phyloP scores from a whole-genome alignment of 2,888 invertebrate genomes.

The Oasisia sp. region DNA sequence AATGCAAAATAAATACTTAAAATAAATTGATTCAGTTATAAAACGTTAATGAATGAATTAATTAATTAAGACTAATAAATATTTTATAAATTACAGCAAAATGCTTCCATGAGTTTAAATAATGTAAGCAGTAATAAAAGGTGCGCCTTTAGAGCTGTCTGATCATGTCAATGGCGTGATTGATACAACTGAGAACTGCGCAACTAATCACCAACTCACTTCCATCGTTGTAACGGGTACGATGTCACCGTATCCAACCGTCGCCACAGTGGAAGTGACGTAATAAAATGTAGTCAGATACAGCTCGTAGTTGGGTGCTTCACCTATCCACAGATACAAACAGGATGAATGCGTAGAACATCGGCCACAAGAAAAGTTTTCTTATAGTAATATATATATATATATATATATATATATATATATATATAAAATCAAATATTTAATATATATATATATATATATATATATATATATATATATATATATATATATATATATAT shows the following conservation, averaged over 20 bases:
- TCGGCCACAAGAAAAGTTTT: neutral
- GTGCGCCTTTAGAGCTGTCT: neutral
- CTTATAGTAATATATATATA: neutral
- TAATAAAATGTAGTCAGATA: constrained; percentile 41
- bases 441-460: too few relatives aligned
- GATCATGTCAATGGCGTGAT: neutral
- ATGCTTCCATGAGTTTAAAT: too few relatives aligned
- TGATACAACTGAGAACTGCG: neutral
- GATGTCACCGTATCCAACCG: constrained; percentile 47
- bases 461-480: too few relatives aligned
- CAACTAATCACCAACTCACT: constrained; percentile 21
- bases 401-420: too few relatives aligned
- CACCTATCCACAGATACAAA: constrained; percentile 14
- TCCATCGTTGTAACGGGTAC: constrained; percentile 30
- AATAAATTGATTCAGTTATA: too few relatives aligned
- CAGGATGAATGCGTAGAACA: neutral
- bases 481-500: too few relatives aligned
- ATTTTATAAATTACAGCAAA: too few relatives aligned
- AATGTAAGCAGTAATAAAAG: neutral
- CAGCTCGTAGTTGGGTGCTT: neutral
- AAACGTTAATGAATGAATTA: too few relatives aligned
- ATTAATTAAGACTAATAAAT: too few relatives aligned
- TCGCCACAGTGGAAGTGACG: constrained; percentile 38
- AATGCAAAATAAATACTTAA: too few relatives aligned
- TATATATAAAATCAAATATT: too few relatives aligned